A percentile compares a stretch with the other conserved stretches of the same genome.
phyloP scores from a whole-genome alignment of 2,888 invertebrate species.

The Teleiodes luculella region DNA sequence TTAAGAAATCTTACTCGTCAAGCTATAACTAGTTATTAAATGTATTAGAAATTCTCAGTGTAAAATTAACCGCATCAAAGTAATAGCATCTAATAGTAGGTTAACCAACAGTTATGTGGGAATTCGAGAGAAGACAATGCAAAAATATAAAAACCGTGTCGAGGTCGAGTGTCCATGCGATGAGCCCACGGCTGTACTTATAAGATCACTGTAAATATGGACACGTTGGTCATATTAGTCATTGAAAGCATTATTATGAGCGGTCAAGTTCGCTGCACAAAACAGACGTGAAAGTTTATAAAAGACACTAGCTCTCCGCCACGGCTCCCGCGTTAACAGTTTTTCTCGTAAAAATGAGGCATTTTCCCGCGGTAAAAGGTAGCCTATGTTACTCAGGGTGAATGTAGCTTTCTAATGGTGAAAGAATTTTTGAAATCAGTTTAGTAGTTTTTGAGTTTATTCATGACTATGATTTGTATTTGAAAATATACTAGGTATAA shows the following conservation, averaged over 20 bases:
- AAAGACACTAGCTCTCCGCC: too few relatives aligned
- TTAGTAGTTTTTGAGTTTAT: too few relatives aligned
- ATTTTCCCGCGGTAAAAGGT: too few relatives aligned
- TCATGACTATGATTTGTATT: too few relatives aligned
- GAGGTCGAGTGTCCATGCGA: background rate
- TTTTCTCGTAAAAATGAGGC: too few relatives aligned
- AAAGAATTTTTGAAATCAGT: too few relatives aligned
- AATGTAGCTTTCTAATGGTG: too few relatives aligned
- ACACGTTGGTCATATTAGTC: background rate
- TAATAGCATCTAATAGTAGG: background rate
- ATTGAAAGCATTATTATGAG: background rate
- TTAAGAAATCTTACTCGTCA: too few relatives aligned
- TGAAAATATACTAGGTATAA: too few relatives aligned
- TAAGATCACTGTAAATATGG: background rate
- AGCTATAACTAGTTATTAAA: too few relatives aligned
- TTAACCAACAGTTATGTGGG: background rate
- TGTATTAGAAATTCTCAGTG: background rate
- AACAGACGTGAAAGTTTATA: background rate
- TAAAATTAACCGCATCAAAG: background rate
- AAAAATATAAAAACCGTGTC: slow-evolving; percentile 8
- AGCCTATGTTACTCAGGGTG: too few relatives aligned
- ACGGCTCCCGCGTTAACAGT: too few relatives aligned
- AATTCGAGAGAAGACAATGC: slow-evolving; percentile 2
- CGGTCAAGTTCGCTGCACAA: background rate
- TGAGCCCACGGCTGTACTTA: background rate